Conservation (phyloP, 1,140 invertebrate species). For the Calliphora vicina region DNA sequence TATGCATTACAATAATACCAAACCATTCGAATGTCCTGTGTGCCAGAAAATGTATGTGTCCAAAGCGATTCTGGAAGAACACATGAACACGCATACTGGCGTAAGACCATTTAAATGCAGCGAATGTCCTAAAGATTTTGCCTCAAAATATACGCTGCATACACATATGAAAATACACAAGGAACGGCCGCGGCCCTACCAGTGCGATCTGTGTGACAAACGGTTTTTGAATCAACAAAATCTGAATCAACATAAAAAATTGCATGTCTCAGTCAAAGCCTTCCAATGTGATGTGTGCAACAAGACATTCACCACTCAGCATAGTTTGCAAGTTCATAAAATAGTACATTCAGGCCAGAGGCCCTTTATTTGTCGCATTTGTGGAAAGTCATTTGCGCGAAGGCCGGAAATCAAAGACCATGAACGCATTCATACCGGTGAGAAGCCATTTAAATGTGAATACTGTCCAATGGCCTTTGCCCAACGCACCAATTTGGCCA, state of each 20-base stretch:
- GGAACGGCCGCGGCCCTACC: constrained; percentile 72
- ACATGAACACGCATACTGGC: constrained; percentile 76
- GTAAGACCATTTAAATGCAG: constrained; percentile 72
- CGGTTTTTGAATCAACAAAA: constrained; percentile 79
- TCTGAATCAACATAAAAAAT: constrained; percentile 76
- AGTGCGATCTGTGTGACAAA: constrained; percentile 74
- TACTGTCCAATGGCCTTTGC: constrained; percentile 79
- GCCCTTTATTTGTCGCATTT: constrained; percentile 74
- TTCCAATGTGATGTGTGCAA: constrained; percentile 77
- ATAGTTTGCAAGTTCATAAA: constrained; percentile 79
- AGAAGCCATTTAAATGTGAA: constrained; percentile 78
- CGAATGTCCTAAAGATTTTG: constrained; percentile 76
- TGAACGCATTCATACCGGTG: constrained; percentile 78
- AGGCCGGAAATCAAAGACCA: constrained; percentile 81
- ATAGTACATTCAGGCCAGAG: constrained; percentile 62
- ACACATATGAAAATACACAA: constrained; percentile 78
- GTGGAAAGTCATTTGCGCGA: constrained; percentile 78
- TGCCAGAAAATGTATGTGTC: constrained; percentile 75
- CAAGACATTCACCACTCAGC: constrained; percentile 78
- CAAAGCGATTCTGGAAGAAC: constrained; percentile 73
- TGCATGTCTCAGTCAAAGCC: constrained; percentile 74
- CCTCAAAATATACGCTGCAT: constrained; percentile 79
- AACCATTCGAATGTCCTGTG: constrained; percentile 70
- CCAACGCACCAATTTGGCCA: constrained; percentile 81
- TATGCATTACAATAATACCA: constrained; percentile 70